These are phyloP conservation scores for Drepanosiphum platanoidis DNA, from an alignment of 2,888 invertebrate species.

Conservation along the genomic window DNA sequence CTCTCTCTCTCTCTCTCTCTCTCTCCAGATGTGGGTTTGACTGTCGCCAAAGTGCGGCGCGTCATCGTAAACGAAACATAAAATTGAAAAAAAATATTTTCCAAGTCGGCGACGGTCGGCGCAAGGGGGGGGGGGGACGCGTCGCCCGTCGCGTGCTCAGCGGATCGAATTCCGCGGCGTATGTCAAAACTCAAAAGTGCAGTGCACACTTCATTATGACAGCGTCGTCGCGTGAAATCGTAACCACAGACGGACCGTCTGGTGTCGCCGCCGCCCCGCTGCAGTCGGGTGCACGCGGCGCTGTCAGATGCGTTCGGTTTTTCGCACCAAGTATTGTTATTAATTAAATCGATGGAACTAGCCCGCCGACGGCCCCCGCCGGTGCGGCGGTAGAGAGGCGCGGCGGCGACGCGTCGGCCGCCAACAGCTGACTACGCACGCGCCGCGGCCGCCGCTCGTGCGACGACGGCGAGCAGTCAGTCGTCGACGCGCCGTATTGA, in stretches of 20 bases:
- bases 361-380: not conserved
- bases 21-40: no score
- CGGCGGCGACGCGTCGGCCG: not conserved
- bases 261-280: no score
- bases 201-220: not conserved
- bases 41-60: no score
- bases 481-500: conserved; percentile 20
- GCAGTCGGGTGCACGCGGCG: not conserved
- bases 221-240: not conserved
- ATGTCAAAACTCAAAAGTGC: no score
- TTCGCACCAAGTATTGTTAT: not conserved
- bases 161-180: no score
- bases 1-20: no score
- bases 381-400: not conserved
- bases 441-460: conserved; percentile 26
- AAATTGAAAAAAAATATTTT: no score
- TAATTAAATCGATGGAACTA: conserved; percentile 25
- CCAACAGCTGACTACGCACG: conserved; percentile 60
- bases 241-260: not conserved
- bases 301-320: not conserved
- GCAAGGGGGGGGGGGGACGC: not conserved
- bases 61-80: no score
- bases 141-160: no score
- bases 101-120: no score
- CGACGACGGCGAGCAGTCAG: conserved; percentile 23